A percentile compares a stretch with the other conserved stretches of the same genome.
These are phyloP conservation scores for Lophura nycthemera DNA, from an alignment of 2,113 vertebrate genomes.

Conservation along the genomic window DNA sequence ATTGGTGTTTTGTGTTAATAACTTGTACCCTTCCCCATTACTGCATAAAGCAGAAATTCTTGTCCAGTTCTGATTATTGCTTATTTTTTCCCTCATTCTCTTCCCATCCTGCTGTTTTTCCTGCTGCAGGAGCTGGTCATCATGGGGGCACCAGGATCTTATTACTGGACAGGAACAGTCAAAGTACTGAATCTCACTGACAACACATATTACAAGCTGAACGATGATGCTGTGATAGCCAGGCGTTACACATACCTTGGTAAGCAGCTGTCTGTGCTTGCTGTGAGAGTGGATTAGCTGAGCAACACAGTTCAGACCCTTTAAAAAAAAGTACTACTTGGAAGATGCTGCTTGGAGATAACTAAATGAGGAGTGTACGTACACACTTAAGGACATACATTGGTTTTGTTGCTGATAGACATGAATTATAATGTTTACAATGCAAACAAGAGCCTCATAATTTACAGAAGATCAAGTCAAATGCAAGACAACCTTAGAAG, in stretches of 20 bases:
- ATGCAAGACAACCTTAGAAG: neutral
- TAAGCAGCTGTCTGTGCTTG: slow-evolving; percentile 67
- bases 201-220: slow-evolving; percentile 88
- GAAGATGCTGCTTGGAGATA: neutral
- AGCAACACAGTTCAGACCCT: neutral
- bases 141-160: slow-evolving; percentile 97
- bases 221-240: slow-evolving; percentile 84
- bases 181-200: slow-evolving; percentile 96
- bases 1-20: neutral
- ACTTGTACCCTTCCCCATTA: neutral
- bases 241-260: slow-evolving; percentile 95
- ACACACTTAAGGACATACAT: neutral
- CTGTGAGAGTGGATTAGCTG: neutral
- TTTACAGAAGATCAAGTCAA: slow-evolving; percentile 2
- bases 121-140: slow-evolving; percentile 90
- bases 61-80: neutral
- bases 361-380: neutral
- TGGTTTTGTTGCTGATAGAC: neutral
- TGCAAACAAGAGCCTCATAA: neutral
- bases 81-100: neutral
- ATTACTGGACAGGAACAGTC: slow-evolving; percentile 97
- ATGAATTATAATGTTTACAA: neutral
- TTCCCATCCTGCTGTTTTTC: neutral
- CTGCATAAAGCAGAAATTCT: neutral
- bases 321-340: slow-evolving; percentile 4